Base-by-base conservation (phyloP, 2,888 invertebrate genomes). In the Hemithea aestivaria region DNA sequence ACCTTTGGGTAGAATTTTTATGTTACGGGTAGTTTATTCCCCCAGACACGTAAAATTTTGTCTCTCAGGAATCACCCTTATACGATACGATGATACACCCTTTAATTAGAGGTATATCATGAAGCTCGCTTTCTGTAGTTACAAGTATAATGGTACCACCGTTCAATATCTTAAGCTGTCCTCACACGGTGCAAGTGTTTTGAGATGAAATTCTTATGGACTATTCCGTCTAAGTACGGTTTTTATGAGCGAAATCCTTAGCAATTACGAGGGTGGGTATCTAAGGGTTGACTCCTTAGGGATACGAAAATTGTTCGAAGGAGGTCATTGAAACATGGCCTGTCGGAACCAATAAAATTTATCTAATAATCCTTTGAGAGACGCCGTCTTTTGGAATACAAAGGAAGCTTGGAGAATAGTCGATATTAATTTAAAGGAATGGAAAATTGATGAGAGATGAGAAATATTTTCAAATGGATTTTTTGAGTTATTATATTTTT, bases 241-340 rank as follows among this genome's bases (percentile, higher is more conserved):
- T 43, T 40, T 47, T 43, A 43, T 43, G 37, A 26, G 26, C 24
- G 24, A 40, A 47, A 47, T 40, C 47, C 47, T 40, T 29, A 33
- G 43, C 43, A 47, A 47, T 47, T 43, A 46, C 42, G 38, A 34
- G 41, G 41, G 35, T 12, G 30, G 35, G 40, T 37, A 39, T 38
- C 40, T 39, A 34, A 40, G 43, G 47, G 47, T 32, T 37, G 40
- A 35, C 38, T 40, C 47, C 42, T n/a, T 6, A 32, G 35, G 40
- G 43, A 41, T 30, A 27, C 38, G 35, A 43, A 43, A 42, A 43
- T 47, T 43, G 40, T 39, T 27, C 31, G 23, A 30, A 39, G 5
- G 46, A 41, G 36, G 36, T 39, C 37, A 38, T 32, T 43, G 43
- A 43, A 47, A 43, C 36, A 42, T 40, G 27, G 36, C 37, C 40